These are phyloP conservation scores for Chymomyza costata DNA, from an alignment of 1,140 invertebrate species.

Conservation along the genomic window DNA sequence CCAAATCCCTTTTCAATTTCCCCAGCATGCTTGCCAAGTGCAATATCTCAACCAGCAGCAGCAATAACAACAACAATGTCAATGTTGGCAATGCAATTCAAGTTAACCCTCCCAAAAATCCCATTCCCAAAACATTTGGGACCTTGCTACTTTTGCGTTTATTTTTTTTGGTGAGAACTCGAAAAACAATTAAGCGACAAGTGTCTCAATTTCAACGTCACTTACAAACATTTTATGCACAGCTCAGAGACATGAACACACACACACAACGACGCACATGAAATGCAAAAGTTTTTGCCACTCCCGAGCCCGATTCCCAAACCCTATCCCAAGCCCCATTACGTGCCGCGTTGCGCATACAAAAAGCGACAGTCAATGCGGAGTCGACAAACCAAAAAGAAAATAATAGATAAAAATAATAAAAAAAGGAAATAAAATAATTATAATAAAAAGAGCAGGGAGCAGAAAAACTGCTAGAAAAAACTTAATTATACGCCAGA, in stretches of 20 bases:
- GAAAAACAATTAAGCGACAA: constrained; percentile 73
- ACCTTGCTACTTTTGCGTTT: constrained; percentile 28
- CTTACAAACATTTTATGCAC: constrained; percentile 72
- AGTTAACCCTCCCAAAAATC: too few relatives aligned
- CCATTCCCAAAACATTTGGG: too few relatives aligned
- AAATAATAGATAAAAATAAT: too few relatives aligned
- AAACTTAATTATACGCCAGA: constrained; percentile 73
- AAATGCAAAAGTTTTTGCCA: constrained; percentile 71
- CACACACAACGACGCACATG: constrained; percentile 17
- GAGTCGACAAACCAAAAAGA: too few relatives aligned
- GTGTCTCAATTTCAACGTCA: constrained; percentile 73
- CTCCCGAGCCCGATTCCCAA: too few relatives aligned
- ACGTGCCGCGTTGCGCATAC: constrained; percentile 34
- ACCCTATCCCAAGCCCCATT: too few relatives aligned
- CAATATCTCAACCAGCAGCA: constrained; percentile 45
- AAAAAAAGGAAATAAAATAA: too few relatives aligned
- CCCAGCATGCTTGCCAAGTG: constrained; percentile 47
- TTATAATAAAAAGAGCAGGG: too few relatives aligned
- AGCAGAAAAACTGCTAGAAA: constrained; percentile 48
- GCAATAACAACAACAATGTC: constrained; percentile 28
- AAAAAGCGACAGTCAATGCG: constrained; percentile 19
- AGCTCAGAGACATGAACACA: constrained; percentile 33
- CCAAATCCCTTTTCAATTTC: constrained; percentile 49
- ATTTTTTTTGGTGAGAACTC: constrained; percentile 43
- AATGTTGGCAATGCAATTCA: constrained; percentile 18